A percentile compares a stretch with the other conserved stretches of the same genome.
phyloP scores from a whole-genome alignment of 2,113 vertebrate species.

The Balaeniceps rex region DNA sequence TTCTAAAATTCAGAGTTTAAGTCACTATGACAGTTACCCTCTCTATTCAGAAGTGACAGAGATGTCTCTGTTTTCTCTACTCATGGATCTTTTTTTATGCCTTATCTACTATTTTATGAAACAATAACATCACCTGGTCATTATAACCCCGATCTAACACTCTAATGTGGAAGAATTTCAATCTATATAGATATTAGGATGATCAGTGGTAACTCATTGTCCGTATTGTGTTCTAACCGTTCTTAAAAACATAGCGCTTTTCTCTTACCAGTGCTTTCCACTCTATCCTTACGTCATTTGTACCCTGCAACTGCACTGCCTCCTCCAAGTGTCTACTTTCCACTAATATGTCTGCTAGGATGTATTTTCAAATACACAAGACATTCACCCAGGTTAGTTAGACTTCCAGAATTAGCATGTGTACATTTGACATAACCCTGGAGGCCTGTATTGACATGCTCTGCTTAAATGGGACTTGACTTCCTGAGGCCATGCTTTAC shows the following conservation, averaged over 20 bases:
- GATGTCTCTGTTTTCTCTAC: neutral
- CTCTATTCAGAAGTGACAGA: neutral
- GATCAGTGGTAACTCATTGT: neutral
- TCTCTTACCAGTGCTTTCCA: neutral
- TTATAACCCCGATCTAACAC: neutral
- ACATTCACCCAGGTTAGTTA: neutral
- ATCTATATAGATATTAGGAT: neutral
- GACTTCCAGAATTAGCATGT: neutral
- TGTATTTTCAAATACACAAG: neutral
- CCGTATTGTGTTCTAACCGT: neutral
- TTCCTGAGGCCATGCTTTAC: rapidly evolving
- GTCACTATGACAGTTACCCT: neutral
- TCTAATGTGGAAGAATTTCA: neutral
- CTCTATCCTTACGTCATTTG: neutral
- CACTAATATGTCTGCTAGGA: neutral
- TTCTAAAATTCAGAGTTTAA: neutral
- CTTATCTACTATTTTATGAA: neutral
- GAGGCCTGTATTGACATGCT: neutral
- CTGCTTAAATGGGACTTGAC: neutral
- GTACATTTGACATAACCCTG: neutral
- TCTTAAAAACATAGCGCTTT: neutral
- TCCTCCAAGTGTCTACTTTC: neutral
- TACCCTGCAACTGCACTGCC: neutral
- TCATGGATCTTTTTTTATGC: neutral
- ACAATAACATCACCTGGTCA: neutral